Percentiles rank a stretch among this genome's conserved stretches.
Evolutionary conservation across 2,113 vertebrate species (phyloP).

Genomic region (Dicentrarchus labrax): DNA sequence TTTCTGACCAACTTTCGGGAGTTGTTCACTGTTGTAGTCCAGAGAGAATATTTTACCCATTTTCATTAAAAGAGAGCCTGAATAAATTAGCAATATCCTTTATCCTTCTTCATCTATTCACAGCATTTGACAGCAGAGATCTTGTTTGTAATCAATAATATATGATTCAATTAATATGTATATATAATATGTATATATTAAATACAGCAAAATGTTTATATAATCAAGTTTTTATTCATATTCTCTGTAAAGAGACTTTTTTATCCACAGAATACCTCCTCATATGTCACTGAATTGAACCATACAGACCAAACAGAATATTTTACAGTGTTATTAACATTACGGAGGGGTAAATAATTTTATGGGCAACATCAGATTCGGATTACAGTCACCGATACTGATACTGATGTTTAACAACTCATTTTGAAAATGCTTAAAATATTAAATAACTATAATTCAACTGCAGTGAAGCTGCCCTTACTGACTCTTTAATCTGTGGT

Average conservation of each 20-base stretch:
- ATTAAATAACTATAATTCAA: not conserved
- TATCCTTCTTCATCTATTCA: slow-evolving; percentile 55
- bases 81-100: slow-evolving; percentile 67
- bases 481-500: slow-evolving; percentile 25
- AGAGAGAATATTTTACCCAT: slow-evolving; percentile 70
- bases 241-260: slow-evolving; percentile 38
- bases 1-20: slow-evolving; percentile 56
- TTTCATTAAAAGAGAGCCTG: slow-evolving; percentile 54
- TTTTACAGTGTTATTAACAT: slow-evolving; percentile 38
- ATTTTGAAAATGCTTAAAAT: slow-evolving; percentile 18
- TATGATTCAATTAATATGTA: slow-evolving; percentile 53
- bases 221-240: slow-evolving; percentile 29
- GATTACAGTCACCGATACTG: slow-evolving; percentile 17
- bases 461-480: not conserved
- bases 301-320: slow-evolving; percentile 58
- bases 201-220: slow-evolving; percentile 27
- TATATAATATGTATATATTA: slow-evolving; percentile 43
- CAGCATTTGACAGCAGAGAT: slow-evolving; percentile 62
- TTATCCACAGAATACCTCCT: slow-evolving; percentile 40
- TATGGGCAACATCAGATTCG: slow-evolving; percentile 29
- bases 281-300: slow-evolving; percentile 40
- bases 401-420: slow-evolving; percentile 1
- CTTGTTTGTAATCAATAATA: slow-evolving; percentile 75
- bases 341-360: slow-evolving; percentile 30
- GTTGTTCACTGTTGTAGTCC: slow-evolving; percentile 45